Base-by-base conservation (phyloP, 2,113 vertebrate genomes). In the Syngnathoides biaculeatus region DNA sequence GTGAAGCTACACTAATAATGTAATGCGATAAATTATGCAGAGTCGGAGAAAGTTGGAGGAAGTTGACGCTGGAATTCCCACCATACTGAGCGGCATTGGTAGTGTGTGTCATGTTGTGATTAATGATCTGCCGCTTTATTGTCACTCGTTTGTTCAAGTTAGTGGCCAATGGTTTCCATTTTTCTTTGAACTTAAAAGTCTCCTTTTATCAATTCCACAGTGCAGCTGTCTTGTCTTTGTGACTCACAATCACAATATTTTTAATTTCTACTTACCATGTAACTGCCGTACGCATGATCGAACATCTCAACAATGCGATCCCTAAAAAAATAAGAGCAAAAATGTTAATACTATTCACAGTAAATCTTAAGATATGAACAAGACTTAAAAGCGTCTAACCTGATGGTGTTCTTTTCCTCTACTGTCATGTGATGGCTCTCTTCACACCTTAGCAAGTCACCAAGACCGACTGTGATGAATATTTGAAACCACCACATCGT, bases 271-370 rank as follows among this genome's bases (percentile, higher is more conserved):
- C 85, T 89, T 89, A 94, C 93, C 93, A 94, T 94, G 82, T 94
- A 94, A 86, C 90, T 93, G 56, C 91, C 91, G 39, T 93, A 94
- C 4, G 93, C 93, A 15, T 94, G 93, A 77, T 94, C 92, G 68
- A 94, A 94, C 93, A 94, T 94, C 79, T 94, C 93, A 80, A 93
- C 10, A 38, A 94, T 85, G 74, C 92, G 89, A 67, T 92, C 83
- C 84, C 93, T 94, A 81, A 40, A 87, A 84, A 26, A 69, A 72
- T 20, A 13, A 19, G 0, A 22, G 8, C 8, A 70, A 69, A 9
- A 26, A n/a, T 30, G 22, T 62, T 0, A 38, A 38, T 57, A 4
- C 12, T 30, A 17, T 9, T 45, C 10, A 14, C 42, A 15, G 3
- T n/a, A 22, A 9, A 47, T 53, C 4, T 19, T 19, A 65, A 39